Evolutionary conservation across 2,797 vertebrate species (phyloP), one percentile per base, ranked within the genome.

Genomic region (Crenuchus spilurus): DNA sequence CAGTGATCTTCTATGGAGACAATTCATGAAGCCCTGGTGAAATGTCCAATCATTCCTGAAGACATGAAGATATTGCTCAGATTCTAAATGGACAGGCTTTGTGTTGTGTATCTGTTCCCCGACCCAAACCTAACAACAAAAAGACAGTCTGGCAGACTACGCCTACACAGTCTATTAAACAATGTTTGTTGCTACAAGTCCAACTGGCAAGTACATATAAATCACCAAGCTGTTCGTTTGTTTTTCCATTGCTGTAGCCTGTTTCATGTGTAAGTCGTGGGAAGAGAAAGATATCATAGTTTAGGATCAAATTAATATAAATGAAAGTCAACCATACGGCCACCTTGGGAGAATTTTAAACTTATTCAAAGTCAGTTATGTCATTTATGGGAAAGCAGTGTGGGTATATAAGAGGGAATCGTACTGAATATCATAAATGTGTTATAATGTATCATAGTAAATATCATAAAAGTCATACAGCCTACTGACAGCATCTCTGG

Each of bases 191-290:
- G 35, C 16, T 11, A 24, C 13, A 46, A 75, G 33, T 72, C 31
- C 58, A 71, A 28, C 74, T 64, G 68, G 49, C 61, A 51, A 30
- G 37, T 18, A 6, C 64, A 60, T 51, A 48, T 55, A 44, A 68
- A 61, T 74, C 75, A 82, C 83, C 85, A 80, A 80, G 81, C 76
- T 70, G 61, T 67, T 71, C 46, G 68, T 62, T 81, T 80, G 77
- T 82, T 77, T 67, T 70, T 76, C 66, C 63, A 83, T 71, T 61
- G 66, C 84, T 84, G 80, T 82, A 77, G 77, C 79, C 85, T 78
- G 80, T 84, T 79, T 70, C 75, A 18, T 16, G 22, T 41, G 35
- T 18, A n/a, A 41, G n/a, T n/a, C n/a, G n/a, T n/a, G 18, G 22
- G 13, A 55, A 28, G 9, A 35, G 1, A 1, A n/a, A 6, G n/a